Evolutionary conservation across 37 sponge, comb jelly and placozoan genomes (phyloP).

Genomic region (Mnemiopsis leidyi): DNA sequence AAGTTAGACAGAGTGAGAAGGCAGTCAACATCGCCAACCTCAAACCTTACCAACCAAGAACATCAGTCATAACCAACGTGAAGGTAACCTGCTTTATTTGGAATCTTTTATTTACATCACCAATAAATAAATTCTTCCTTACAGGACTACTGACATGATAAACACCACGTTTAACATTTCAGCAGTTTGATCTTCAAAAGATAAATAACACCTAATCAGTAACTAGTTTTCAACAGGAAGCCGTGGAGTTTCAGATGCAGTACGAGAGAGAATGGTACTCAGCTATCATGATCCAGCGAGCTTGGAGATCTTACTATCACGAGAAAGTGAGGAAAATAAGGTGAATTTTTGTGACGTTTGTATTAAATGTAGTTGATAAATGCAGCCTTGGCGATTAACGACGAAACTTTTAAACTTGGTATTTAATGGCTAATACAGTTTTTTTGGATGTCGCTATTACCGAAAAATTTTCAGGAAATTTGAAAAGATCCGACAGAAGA

Average conservation of each 20-base stretch:
- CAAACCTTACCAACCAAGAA: constrained; percentile 62
- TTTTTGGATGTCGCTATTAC: too few relatives aligned
- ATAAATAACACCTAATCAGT: background rate
- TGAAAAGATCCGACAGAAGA: background rate
- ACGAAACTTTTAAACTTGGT: too few relatives aligned
- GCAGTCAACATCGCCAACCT: constrained; percentile 20
- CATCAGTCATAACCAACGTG: constrained; percentile 3
- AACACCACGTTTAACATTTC: too few relatives aligned
- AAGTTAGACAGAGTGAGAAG: background rate
- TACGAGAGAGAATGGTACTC: constrained; percentile 57
- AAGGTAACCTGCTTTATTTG: too few relatives aligned
- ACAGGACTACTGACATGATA: too few relatives aligned
- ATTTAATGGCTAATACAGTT: too few relatives aligned
- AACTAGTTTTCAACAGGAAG: background rate
- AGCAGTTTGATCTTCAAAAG: too few relatives aligned
- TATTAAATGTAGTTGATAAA: too few relatives aligned
- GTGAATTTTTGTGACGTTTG: too few relatives aligned
- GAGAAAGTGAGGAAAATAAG: background rate
- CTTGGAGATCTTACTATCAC: constrained; percentile 35
- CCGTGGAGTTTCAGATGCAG: constrained; percentile 19
- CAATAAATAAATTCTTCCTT: too few relatives aligned
- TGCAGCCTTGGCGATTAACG: too few relatives aligned
- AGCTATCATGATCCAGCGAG: constrained; percentile 41
- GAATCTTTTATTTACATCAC: too few relatives aligned
- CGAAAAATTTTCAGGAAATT: background rate